A percentile compares a stretch with the other conserved stretches of the same genome.
Evolutionary conservation across 92 coral and sea anemone genomes (phyloP).

Genomic region (Heteractis magnifica): DNA sequence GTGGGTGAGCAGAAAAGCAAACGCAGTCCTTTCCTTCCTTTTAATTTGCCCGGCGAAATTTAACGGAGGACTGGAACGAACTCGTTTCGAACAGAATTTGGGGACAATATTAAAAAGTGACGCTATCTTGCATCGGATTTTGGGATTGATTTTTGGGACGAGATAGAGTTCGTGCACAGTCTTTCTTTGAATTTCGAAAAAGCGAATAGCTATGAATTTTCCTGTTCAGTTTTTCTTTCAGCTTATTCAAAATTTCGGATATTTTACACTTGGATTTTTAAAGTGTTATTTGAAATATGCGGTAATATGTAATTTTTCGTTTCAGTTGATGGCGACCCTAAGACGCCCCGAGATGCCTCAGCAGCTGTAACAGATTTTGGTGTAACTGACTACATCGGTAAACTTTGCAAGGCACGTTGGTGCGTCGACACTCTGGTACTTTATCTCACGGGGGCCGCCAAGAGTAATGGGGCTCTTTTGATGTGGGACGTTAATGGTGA

Average conservation of each 20-base stretch:
- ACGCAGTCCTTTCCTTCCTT: neutral
- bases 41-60: neutral
- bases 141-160: no score
- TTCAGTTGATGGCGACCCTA: slow-evolving; percentile 67
- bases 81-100: no score
- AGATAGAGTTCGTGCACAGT: no score
- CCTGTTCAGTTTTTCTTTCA: no score
- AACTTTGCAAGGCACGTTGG: slow-evolving; percentile 45
- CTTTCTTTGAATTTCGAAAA: no score
- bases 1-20: neutral
- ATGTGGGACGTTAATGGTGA: slow-evolving; percentile 87
- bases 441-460: slow-evolving; percentile 87
- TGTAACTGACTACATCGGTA: slow-evolving; percentile 63
- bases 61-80: no score
- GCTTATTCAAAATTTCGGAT: neutral
- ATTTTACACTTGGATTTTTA: neutral
- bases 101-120: no score
- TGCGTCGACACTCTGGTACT: slow-evolving; percentile 86
- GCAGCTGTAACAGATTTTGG: slow-evolving; percentile 62
- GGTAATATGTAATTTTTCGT: neutral
- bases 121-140: no score
- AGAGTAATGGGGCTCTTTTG: slow-evolving; percentile 84
- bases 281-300: neutral
- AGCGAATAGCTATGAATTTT: no score
- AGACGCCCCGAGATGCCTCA: slow-evolving; percentile 56